Evolutionary conservation across 2,888 invertebrate species (phyloP), one percentile per base, ranked within the genome.

Genomic region (Anthoptus insignis): DNA sequence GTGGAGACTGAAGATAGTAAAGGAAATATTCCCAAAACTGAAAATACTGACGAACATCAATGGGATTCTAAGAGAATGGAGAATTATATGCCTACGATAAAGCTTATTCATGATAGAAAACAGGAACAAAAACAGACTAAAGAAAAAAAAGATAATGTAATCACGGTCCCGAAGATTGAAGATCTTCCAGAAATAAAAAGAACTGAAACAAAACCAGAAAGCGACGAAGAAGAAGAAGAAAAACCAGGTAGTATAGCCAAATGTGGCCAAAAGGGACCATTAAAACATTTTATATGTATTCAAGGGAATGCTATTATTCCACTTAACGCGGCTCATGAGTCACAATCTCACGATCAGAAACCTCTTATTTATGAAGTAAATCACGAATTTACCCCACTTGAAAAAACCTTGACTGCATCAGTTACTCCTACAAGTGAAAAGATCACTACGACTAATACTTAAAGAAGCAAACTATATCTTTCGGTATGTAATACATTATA

Each of bases 231-330:
- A 13, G 57, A 67, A 27, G 11, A 14, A n/a, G 58, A 64, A n/a
- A 63, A 65, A 1, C 75, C 76, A 5, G 78, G 71, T 24, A 79
- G 76, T 70, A 50, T 75, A 47, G 34, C 77, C n/a, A 75, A 77
- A 49, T 81, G 81, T 42, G 19, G 42, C 19, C 68, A 61, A 59
- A 7, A 58, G 60, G 8, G 22, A 59, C 0, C 39, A 52, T 11
- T 21, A 14, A 42, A 16, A 39, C 53, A 21, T 13, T 13, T 34
- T 39, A 73, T 7, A 7, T 27, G 27, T 75, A 72, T 84, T 42
- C 73, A 68, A 71, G 80, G 80, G 3, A 68, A 21, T 19, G 56
- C 64, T 13, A 73, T 81, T 29, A 69, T 76, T 11, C 71, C 69
- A n/a, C 24, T 47, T 2, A 73, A 68, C 3, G 56, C 75, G 50